phyloP scores from a whole-genome alignment of 1,140 invertebrate genomes.

The Drosophila murphyi region DNA sequence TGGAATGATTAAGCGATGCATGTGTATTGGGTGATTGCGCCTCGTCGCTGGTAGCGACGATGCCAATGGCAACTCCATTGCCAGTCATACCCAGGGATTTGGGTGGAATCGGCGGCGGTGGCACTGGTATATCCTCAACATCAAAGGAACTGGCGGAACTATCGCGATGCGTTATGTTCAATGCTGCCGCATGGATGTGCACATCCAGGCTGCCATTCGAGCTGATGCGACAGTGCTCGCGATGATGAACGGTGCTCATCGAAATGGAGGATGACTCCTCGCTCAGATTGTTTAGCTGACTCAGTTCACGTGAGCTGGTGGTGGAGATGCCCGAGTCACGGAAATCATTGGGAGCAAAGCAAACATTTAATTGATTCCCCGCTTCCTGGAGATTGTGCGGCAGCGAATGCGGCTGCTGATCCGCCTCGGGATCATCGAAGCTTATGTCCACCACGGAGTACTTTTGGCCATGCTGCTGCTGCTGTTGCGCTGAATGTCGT shows the following conservation, averaged over 20 bases:
- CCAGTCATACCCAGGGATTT: constrained; percentile 68
- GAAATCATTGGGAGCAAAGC: constrained; percentile 77
- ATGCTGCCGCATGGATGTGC: constrained; percentile 35
- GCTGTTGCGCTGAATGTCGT: constrained; percentile 65
- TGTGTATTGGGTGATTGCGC: constrained; percentile 61
- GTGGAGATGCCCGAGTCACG: constrained; percentile 84
- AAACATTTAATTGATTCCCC: constrained; percentile 58
- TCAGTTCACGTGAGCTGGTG: constrained; percentile 77
- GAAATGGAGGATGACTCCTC: constrained; percentile 72
- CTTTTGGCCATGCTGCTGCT: constrained; percentile 71
- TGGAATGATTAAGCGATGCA: constrained; percentile 71
- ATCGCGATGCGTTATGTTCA: constrained; percentile 78
- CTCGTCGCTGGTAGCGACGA: constrained; percentile 43
- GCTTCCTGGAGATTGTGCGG: constrained; percentile 64
- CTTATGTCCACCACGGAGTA: constrained; percentile 83
- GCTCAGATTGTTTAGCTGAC: constrained; percentile 77
- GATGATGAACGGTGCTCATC: constrained; percentile 71
- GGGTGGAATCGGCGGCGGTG: constrained; percentile 78
- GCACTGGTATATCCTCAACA: constrained; percentile 78
- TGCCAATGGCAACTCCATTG: constrained; percentile 43
- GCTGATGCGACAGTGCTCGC: constrained; percentile 74
- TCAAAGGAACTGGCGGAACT: constrained; percentile 76
- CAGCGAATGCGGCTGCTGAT: constrained; percentile 78
- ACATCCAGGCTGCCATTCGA: constrained; percentile 75
- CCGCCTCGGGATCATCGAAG: constrained; percentile 81